Percentiles rank a stretch among this genome's conserved stretches.
These are phyloP conservation scores for Trypoxylus dichotomus DNA, from an alignment of 1,140 invertebrate genomes.

Conservation along the genomic window DNA sequence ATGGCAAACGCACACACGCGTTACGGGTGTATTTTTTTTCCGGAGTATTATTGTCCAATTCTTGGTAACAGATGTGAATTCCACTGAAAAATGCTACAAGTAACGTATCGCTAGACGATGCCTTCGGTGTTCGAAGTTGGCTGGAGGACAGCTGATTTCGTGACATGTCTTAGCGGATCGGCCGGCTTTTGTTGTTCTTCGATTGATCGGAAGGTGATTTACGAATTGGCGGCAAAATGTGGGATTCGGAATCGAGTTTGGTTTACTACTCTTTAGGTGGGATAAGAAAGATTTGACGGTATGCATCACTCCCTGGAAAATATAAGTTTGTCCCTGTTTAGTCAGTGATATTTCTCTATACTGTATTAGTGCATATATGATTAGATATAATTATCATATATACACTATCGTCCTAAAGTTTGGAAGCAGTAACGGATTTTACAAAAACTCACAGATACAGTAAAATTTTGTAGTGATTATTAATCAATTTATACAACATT, in stretches of 20 bases:
- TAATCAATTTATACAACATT: too few relatives aligned
- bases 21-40: background rate
- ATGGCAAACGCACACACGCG: background rate
- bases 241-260: background rate
- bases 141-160: background rate
- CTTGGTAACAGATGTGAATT: slow-evolving; percentile 16
- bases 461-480: too few relatives aligned
- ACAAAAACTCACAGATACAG: too few relatives aligned
- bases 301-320: too few relatives aligned
- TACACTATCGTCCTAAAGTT: too few relatives aligned
- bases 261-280: too few relatives aligned
- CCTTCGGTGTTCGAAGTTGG: background rate
- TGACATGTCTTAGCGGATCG: background rate
- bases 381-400: too few relatives aligned
- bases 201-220: background rate
- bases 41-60: background rate
- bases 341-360: too few relatives aligned
- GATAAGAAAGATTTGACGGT: too few relatives aligned
- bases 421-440: too few relatives aligned
- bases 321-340: too few relatives aligned
- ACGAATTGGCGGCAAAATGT: background rate
- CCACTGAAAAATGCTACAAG: slow-evolving; percentile 7
- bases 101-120: slow-evolving; percentile 1
- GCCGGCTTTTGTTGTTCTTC: slow-evolving; percentile 2
- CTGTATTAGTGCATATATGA: too few relatives aligned